Evolutionary conservation across 2,888 invertebrate genomes (phyloP), one percentile per base, ranked within the genome.

Genomic region (Dynastes grantii): DNA sequence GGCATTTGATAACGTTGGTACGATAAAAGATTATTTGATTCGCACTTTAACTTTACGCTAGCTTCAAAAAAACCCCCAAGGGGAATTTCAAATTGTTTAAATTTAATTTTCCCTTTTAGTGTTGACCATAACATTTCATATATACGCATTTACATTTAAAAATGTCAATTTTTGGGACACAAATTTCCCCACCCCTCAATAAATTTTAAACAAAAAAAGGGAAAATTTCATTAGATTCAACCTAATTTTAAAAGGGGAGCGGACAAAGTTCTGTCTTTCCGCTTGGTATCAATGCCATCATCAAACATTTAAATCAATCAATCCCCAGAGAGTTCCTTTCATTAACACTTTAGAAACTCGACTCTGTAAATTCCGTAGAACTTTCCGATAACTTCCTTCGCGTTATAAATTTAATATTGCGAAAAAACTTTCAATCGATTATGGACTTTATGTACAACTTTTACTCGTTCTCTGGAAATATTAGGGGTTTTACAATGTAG

Each of bases 241-340:
- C 29, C 32, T n/a, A n/a, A n/a, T n/a, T 32, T 51, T 45, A 27
- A 29, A 70, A 78, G 49, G 32, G 6, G 2, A 51, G 45, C 49
- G n/a, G n/a, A 65, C 53, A 32, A 53, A 64, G 58, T 51, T 49
- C 58, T 22, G 40, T 61, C 55, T 53, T 61, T 51, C 61, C 55
- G 64, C 27, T 16, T 80, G 78, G 78, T 81, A 82, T 82, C 82
- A 82, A 82, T 82, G 76, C 80, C 79, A 58, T 82, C 82, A 81
- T 82, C 82, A 82, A 82, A 81, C 82, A 82, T 82, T 82, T 81
- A 82, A 82, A 82, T 82, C 81, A 81, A 82, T 82, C 81, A 81
- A 79, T 78, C 82, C 81, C 73, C 40, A 27, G 78, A 77, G 80
- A 78, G 75, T 68, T 78, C 67, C 49, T 49, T 61, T 76, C 78